Evolutionary conservation across 2,797 vertebrate species (phyloP).

Genomic region (Onychomys leucogaster): DNA sequence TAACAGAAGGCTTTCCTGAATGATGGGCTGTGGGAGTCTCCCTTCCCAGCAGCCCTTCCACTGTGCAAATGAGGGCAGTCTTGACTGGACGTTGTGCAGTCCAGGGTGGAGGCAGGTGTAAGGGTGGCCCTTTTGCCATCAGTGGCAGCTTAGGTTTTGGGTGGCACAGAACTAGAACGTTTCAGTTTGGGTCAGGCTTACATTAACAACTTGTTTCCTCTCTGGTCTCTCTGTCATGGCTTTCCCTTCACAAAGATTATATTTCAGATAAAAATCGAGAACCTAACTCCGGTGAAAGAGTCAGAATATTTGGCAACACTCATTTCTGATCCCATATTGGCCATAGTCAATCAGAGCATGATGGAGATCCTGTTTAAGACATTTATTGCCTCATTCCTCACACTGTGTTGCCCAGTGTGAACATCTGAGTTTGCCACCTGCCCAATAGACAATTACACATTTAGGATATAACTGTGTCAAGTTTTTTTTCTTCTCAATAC

Average conservation of each 20-base stretch:
- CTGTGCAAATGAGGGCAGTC: background rate
- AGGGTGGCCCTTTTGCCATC: no score
- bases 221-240: background rate
- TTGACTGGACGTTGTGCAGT: background rate
- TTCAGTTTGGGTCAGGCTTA: background rate
- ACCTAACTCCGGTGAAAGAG: background rate
- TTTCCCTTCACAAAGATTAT: background rate
- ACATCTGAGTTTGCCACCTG: background rate
- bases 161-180: background rate
- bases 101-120: background rate
- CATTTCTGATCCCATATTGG: background rate
- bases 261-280: constrained; percentile 37
- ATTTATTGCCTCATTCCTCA: background rate
- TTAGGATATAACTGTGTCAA: background rate
- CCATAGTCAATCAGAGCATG: background rate
- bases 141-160: no score
- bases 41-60: background rate
- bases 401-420: background rate
- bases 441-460: background rate
- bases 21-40: background rate
- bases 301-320: background rate
- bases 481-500: background rate
- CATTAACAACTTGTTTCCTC: background rate
- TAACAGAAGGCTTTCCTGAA: background rate
- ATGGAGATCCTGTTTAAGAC: background rate